A percentile compares a stretch with the other conserved stretches of the same genome.
These are phyloP conservation scores for Hirundo rustica DNA, from an alignment of 2,797 vertebrate species.

Conservation along the genomic window DNA sequence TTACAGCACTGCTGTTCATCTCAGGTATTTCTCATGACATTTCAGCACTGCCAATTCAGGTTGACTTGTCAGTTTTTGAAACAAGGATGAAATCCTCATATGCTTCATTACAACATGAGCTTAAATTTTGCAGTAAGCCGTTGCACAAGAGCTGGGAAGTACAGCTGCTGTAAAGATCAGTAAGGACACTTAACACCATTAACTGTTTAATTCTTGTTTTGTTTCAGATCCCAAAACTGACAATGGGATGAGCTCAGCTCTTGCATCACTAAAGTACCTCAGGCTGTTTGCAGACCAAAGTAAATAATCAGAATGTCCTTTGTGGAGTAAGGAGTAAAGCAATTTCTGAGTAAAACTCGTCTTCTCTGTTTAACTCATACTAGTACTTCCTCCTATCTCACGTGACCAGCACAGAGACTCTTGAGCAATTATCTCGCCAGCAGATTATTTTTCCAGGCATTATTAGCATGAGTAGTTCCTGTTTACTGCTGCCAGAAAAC, in stretches of 20 bases:
- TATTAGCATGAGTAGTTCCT: background rate
- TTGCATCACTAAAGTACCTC: background rate
- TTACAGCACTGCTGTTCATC: background rate
- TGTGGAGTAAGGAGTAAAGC: background rate
- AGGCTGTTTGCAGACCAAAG: background rate
- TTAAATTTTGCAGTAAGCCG: background rate
- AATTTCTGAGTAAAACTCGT: background rate
- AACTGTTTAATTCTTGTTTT: background rate
- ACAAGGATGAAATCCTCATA: background rate
- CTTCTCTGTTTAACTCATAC: background rate
- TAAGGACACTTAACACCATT: background rate
- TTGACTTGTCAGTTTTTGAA: background rate
- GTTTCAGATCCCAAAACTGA: background rate
- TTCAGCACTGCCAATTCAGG: background rate
- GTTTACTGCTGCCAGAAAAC: slow-evolving; percentile 2
- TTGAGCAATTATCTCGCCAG: background rate
- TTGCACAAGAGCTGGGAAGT: background rate
- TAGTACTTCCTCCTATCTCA: slow-evolving; percentile 3
- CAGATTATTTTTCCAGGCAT: background rate
- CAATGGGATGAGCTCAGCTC: background rate
- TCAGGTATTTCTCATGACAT: background rate
- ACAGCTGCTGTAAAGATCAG: background rate
- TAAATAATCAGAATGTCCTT: background rate
- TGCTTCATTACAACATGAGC: background rate
- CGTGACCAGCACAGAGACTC: background rate